Base-by-base conservation (phyloP, 2,888 invertebrate genomes). In the Plebejus argus region DNA sequence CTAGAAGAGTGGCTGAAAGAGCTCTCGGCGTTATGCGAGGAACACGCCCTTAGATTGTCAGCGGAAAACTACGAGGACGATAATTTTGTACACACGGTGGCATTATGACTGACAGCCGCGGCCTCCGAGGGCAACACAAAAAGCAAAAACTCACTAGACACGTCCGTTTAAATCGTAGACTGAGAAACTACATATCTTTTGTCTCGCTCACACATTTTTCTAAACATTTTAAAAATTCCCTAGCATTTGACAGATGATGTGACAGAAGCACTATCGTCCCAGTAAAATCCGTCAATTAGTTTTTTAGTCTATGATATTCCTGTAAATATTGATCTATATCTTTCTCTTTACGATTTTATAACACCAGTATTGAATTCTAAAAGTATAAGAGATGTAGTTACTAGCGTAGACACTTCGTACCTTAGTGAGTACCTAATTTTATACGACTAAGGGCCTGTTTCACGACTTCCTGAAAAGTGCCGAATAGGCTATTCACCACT, bases 1-100 rank as follows among this genome's bases (percentile, higher is more conserved):
- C 93, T 99, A 79, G 98, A 99, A 85, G 99, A 99, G 88, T 99
- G 99, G 97, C 95, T 99, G 0, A 98, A 99, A 89, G 99, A 99
- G 91, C 93, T 99, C 79, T 98, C 99, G 0, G 98, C 99, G 18
- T 95, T 99, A 78, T 97, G 98, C 80, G 98, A 99, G 89, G 99
- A 99, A 89, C 99, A 99, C 88, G 96, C 98, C 7, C 94, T 97
- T 0, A 85, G 92, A 70, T 82, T 93, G 1, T 86, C 93, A 0
- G 86, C 90, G 0, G 85, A 87, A 6, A 83, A 84, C 76, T 90
- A 88, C 79, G 91, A 91, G 80, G 92, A 93, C 33, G 90, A 91
- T 39, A 86, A 87, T 0, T 93, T 91, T 75, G 82, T 92, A 10
- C 85, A 90, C 35, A 87, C 88, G 0, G 91, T 94, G 78, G 88